A percentile compares a stretch with the other conserved stretches of the same genome.
phyloP scores from a whole-genome alignment of 2,888 invertebrate species.

The Caenorhabditis sp. region DNA sequence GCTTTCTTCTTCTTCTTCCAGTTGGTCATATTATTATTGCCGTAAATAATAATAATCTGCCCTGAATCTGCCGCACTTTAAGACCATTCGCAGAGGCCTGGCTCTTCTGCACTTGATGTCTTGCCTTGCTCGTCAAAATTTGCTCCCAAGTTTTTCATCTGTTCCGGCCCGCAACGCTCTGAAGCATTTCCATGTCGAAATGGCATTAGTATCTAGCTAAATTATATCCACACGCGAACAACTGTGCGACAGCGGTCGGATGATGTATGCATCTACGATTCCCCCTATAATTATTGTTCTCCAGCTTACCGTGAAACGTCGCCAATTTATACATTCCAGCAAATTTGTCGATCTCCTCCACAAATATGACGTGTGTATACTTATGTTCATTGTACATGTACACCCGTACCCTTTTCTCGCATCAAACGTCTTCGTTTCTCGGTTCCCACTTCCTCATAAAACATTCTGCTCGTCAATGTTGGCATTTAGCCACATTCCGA shows the following conservation, averaged over 20 bases:
- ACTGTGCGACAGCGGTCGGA: slow-evolving; percentile 8
- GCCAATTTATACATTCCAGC: slow-evolving; percentile 42
- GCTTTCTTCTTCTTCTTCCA: slow-evolving; percentile 21
- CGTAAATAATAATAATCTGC: slow-evolving; percentile 48
- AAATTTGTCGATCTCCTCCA: slow-evolving; percentile 40
- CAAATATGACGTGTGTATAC: slow-evolving; percentile 45
- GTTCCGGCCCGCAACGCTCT: too few relatives aligned
- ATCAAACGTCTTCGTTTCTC: slow-evolving; percentile 13
- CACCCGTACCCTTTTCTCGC: slow-evolving; percentile 10
- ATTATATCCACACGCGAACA: slow-evolving; percentile 15
- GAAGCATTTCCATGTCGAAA: not conserved
- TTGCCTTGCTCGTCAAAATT: too few relatives aligned
- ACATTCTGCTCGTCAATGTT: slow-evolving; percentile 52
- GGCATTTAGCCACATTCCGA: slow-evolving; percentile 44
- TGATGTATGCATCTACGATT: slow-evolving; percentile 28
- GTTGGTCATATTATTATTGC: slow-evolving; percentile 20
- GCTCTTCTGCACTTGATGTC: too few relatives aligned
- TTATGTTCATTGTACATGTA: slow-evolving; percentile 30
- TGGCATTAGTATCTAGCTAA: not conserved
- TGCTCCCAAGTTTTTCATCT: too few relatives aligned
- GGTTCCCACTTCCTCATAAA: slow-evolving; percentile 28
- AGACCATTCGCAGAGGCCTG: not conserved
- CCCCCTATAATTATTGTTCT: slow-evolving; percentile 44
- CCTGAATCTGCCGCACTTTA: slow-evolving; percentile 26
- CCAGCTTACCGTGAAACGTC: slow-evolving; percentile 57